Percentiles rank a stretch among this genome's conserved stretches.
phyloP scores from a whole-genome alignment of 2,113 vertebrate species.

The Calyptommatus sinebrachiatus region DNA sequence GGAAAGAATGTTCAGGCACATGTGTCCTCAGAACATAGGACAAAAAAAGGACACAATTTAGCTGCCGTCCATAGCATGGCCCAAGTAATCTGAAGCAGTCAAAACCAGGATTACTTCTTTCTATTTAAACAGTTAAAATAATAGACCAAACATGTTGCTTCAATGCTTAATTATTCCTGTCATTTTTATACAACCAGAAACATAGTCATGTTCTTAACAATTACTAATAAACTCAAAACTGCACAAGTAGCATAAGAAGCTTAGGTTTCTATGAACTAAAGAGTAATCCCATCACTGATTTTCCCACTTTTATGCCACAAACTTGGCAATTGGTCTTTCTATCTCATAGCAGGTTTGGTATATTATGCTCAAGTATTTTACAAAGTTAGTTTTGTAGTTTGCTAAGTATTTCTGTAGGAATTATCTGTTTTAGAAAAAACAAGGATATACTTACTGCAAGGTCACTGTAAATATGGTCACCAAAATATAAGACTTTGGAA shows the following conservation, averaged over 20 bases:
- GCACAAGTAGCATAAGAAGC: conserved; percentile 27
- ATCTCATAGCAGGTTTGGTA: neutral
- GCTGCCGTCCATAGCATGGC: neutral
- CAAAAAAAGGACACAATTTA: neutral
- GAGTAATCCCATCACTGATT: neutral
- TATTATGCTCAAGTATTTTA: neutral
- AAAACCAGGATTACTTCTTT: conserved; percentile 4
- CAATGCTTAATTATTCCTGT: neutral
- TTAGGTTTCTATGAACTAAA: neutral
- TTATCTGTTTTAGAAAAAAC: neutral
- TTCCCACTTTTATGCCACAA: neutral
- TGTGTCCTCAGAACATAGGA: neutral
- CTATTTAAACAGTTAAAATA: conserved; percentile 25
- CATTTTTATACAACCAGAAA: neutral
- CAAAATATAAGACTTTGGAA: conserved; percentile 95
- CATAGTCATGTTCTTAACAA: conserved; percentile 20
- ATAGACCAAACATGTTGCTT: conserved; percentile 15
- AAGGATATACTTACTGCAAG: conserved; percentile 84
- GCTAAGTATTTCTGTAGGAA: neutral
- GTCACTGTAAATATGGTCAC: conserved; percentile 99
- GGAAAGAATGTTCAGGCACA: neutral
- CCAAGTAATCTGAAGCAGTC: neutral
- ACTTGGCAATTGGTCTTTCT: neutral
- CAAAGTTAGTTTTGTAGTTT: neutral
- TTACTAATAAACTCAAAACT: conserved; percentile 20